Base-by-base conservation (phyloP, 2,888 invertebrate genomes). In the Thumatha senex region DNA sequence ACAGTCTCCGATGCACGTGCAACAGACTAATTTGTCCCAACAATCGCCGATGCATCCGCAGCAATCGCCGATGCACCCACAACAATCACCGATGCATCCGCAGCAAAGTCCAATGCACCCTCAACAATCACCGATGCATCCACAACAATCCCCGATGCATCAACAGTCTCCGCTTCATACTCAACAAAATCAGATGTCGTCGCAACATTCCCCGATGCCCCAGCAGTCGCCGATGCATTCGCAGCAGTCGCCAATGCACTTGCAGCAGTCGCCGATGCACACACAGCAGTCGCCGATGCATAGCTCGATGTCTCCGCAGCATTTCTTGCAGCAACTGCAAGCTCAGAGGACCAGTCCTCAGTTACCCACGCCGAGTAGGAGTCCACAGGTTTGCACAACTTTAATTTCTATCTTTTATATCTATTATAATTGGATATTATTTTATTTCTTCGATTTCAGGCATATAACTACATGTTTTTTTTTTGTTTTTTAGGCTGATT, bases 311-410 rank as follows among this genome's bases (percentile, higher is more conserved):
- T 80, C 81, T 42, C 82, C 81, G 45, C 81, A 80, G 67, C 83
- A 83, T 51, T 84, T 82, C 54, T 52, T 84, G 48, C 84, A 84
- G 46, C 84, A 91, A 60, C 63, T 89, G 50, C 91, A 90, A 67
- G 85, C 86, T 18, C 90, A 90, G 58, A 81, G 90, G 57, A 89
- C 91, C 0, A 91, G 90, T 57, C 91, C 91, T 15, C 91, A 91
- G 61, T 56, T 91, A 50, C 90, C 91, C 4, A 86, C 90, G 31
- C 91, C 92, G 1, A 92, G 91, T 63, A 80, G 92, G 4, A 92
- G 92, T 61, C 92, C 92, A 24, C 92, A 91, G 84, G 92, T 89
- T 62, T 44, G 51, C 55, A 15, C 3, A 29, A 14, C 10, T 40
- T n/a, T 10, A 18, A 9, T 31, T 31, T 31, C 31, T 8, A 31